Evolutionary conservation across 2,797 vertebrate species (phyloP).

Genomic region (Parotocinclus haroldoi): DNA sequence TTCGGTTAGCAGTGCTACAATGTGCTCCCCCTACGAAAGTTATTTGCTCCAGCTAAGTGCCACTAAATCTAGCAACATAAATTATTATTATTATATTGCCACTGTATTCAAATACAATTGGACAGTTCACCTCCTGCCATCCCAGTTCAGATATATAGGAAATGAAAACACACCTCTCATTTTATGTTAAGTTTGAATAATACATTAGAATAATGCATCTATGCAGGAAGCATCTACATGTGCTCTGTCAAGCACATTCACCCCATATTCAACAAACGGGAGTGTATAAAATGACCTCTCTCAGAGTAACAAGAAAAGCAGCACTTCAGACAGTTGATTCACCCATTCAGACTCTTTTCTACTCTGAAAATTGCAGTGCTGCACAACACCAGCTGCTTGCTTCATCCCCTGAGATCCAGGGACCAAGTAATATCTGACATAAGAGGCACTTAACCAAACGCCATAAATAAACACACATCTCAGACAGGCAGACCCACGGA

Average conservation of each 20-base stretch:
- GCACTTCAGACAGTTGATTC: conserved; percentile 34
- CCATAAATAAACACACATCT: conserved; percentile 43
- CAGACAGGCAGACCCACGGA: conserved; percentile 32
- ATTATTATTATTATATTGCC: too few species aligned
- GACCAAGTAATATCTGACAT: conserved; percentile 46
- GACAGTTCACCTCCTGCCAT: neutral
- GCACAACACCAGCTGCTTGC: conserved; percentile 30
- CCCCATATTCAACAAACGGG: conserved; percentile 20
- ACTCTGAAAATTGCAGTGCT: conserved; percentile 26
- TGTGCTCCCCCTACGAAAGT: too few species aligned
- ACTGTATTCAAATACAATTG: too few species aligned
- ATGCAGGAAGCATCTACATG: conserved; percentile 25
- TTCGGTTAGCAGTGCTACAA: too few species aligned
- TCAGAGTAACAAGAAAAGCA: conserved; percentile 29
- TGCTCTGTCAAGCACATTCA: conserved; percentile 44
- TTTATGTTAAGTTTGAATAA: neutral
- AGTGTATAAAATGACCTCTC: conserved; percentile 14
- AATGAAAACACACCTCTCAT: too few species aligned
- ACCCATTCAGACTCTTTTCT: conserved; percentile 24
- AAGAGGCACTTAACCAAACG: conserved; percentile 49
- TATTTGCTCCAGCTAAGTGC: too few species aligned
- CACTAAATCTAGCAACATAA: too few species aligned
- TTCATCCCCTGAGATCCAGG: conserved; percentile 29
- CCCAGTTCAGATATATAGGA: neutral
- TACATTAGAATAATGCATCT: neutral